A percentile compares a stretch with the other conserved stretches of the same genome.
These are phyloP conservation scores for Elegia similella DNA, from an alignment of 2,888 invertebrate species.

Conservation along the genomic window DNA sequence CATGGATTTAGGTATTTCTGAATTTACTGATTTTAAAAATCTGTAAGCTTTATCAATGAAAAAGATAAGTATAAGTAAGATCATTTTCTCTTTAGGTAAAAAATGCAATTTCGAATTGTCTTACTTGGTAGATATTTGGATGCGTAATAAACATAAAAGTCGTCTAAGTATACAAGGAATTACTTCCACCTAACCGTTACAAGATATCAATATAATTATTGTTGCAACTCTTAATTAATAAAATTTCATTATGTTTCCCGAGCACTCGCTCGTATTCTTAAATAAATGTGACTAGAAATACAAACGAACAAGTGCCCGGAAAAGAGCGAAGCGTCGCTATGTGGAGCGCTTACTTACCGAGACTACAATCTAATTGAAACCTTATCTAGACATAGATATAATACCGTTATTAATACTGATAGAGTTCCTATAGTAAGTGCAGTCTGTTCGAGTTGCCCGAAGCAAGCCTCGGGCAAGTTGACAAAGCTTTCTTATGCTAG, in stretches of 20 bases:
- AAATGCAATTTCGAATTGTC: too few species aligned
- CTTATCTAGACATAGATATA: constrained; percentile 31
- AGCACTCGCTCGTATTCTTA: constrained; percentile 35
- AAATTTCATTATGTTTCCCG: constrained; percentile 21
- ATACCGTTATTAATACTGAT: constrained; percentile 60
- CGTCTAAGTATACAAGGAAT: background rate
- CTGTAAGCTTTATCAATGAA: too few species aligned
- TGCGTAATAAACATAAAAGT: too few species aligned
- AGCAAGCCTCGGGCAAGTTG: constrained; percentile 18
- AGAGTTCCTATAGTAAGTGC: constrained; percentile 37
- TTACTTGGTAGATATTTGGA: too few species aligned
- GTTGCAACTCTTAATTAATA: background rate
- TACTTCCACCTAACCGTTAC: constrained; percentile 1
- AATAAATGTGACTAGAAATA: constrained; percentile 28
- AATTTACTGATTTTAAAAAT: too few species aligned
- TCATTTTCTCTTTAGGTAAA: too few species aligned
- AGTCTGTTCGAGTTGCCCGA: constrained; percentile 35
- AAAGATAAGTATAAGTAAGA: too few species aligned
- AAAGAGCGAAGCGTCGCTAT: constrained; percentile 45
- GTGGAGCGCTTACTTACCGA: constrained; percentile 36
- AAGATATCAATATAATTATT: constrained; percentile 31
- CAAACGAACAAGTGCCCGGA: constrained; percentile 45
- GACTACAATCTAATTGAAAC: constrained; percentile 38
- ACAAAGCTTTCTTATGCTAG: constrained; percentile 15
- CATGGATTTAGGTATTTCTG: too few species aligned